Evolutionary conservation across 2,888 invertebrate species (phyloP), one percentile per base, ranked within the genome.

Genomic region (Andrena chrysosceles): DNA sequence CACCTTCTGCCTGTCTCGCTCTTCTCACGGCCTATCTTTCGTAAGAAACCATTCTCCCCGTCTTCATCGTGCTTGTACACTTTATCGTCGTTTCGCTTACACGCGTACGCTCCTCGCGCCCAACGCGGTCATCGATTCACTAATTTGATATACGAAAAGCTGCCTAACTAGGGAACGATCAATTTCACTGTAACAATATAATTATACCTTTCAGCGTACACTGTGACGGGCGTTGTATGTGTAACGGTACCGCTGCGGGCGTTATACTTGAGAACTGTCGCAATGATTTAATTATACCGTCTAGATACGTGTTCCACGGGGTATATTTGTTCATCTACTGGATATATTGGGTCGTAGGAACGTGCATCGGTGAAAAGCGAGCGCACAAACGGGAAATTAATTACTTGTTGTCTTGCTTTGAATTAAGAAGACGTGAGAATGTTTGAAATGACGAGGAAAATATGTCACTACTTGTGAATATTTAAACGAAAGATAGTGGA

Each of bases 91-190:
- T 82, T 87, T 87, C 87, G 81, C 87, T 87, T 77, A 84, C 84
- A 82, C 88, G 76, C 84, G 80, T 81, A 83, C 54, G 76, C 60
- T 60, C 49, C 64, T 63, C 73, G 70, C 70, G 59, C 69, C 72
- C 72, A 66, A 71, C 79, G 78, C 66, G 78, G 33, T 77, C 70
- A 33, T 76, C 70, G 67, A 64, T 82, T 84, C 87, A 89, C 86
- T 89, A 89, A 89, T 89, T 89, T 89, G 82, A 88, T 88, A 88
- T 85, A 89, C 84, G 82, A 81, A 75, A 71, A 75, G 66, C 83
- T 77, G 74, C 74, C 77, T 81, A 67, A 81, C 81, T 86, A 78
- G 42, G 71, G 13, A 42, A 68, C 48, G 71, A 81, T 83, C 77
- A 60, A 66, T 72, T 69, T 73, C 73, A 26, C 10, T 56, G 64